Evolutionary conservation across 2,888 invertebrate genomes (phyloP), one percentile per base, ranked within the genome.

Genomic region (Empis livida): DNA sequence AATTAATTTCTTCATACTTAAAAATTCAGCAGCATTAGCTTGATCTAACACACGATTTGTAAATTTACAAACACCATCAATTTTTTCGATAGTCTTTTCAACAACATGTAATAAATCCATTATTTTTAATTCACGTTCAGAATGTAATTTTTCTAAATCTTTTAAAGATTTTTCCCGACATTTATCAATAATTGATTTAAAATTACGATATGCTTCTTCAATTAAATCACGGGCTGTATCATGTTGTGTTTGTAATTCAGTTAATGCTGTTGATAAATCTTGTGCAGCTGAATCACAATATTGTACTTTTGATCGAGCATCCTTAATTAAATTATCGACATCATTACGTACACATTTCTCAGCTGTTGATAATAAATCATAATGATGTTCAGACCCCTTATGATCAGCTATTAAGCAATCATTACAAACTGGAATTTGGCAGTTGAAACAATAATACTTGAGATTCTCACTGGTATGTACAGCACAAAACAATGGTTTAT

Each of bases 91-190:
- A 5, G 84, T 84, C 62, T 88, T 89, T 58, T 87, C 90, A 47
- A 92, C 79, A 50, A 80, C 80, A 61, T 87, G 84, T 61, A 84
- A 81, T 51, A 85, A 74, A 62, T 92, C 91, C 91, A 93, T 93
- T 32, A 93, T 83, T 65, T 85, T 83, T 37, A 93, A 73, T 67
- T 92, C 92, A 51, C 90, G 79, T 60, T 85, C 82, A 50, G 84
- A 84, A 65, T 94, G 92, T 52, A 88, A 67, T 53, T 77, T 76
- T 57, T 83, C 81, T 42, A 90, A 73, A 60, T 85, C 81, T 54
- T 79, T 77, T 17, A 89, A 69, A 15, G 85, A 76, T 44, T 79
- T 79, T 58, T 92, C 89, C 55, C 84, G 79, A 54, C 84, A 82
- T 57, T 82, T 79, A 59, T 92, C 91, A 52, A 94, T 71, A 47